A percentile compares a stretch with the other conserved stretches of the same genome.
Conservation (phyloP, 2,797 vertebrate genomes). For the Enteromius mattozi region DNA sequence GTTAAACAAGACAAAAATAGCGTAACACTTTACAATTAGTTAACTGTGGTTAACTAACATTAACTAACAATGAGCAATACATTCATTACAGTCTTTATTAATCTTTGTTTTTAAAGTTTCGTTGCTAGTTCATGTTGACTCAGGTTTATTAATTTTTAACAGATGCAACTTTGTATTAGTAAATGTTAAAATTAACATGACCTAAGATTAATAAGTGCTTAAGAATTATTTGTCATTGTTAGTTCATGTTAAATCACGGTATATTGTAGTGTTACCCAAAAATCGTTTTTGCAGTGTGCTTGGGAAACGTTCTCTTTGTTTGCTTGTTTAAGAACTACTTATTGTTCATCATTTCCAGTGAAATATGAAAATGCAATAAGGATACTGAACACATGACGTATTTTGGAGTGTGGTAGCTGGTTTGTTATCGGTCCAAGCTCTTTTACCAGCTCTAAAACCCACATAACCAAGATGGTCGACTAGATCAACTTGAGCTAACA, state of each 20-base stretch:
- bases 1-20: neutral
- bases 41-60: neutral
- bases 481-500: neutral
- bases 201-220: neutral
- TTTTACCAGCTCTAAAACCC: too few species aligned
- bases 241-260: neutral
- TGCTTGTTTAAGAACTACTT: neutral
- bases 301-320: neutral
- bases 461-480: neutral
- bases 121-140: neutral
- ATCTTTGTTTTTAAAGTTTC: neutral
- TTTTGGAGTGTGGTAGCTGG: neutral
- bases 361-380: constrained; percentile 31
- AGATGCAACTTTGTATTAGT: neutral
- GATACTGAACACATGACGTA: neutral
- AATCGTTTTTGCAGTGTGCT: neutral
- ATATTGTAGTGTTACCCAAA: neutral
- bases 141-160: neutral
- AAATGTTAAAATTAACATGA: neutral
- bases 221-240: neutral
- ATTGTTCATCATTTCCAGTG: neutral
- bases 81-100: neutral
- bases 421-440: neutral
- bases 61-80: neutral
- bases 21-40: neutral